Conservation (phyloP, 1,140 invertebrate species). For the Bombus breviceps region DNA sequence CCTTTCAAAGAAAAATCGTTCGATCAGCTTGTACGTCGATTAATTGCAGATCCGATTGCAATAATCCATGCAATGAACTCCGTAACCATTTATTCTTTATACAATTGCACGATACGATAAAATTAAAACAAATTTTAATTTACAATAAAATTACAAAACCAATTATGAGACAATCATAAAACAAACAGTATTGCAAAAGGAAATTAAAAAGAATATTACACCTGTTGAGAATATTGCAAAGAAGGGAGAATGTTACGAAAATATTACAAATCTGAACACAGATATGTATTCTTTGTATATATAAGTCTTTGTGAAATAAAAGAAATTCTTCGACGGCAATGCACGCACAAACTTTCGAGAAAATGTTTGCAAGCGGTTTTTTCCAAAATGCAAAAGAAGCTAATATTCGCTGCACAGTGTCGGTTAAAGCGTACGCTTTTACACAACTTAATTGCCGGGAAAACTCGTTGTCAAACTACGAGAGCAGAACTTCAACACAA, state of each 20-base stretch:
- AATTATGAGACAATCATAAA: too few relatives aligned
- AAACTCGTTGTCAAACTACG: constrained; percentile 15
- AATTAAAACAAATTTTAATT: background rate
- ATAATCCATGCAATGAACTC: background rate
- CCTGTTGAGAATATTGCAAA: too few relatives aligned
- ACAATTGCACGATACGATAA: background rate
- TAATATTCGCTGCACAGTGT: background rate
- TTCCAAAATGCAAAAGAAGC: background rate
- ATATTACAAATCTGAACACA: background rate
- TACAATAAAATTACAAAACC: too few relatives aligned
- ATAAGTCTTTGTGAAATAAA: too few relatives aligned
- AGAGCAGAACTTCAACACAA: background rate
- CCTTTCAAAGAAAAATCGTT: background rate
- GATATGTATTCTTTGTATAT: background rate
- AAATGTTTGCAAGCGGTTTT: background rate
- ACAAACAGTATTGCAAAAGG: too few relatives aligned
- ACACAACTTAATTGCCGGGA: constrained; percentile 15
- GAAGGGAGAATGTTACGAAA: too few relatives aligned
- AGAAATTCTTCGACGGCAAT: background rate
- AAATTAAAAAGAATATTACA: too few relatives aligned
- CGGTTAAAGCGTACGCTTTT: background rate
- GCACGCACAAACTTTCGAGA: background rate
- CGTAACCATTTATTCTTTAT: background rate
- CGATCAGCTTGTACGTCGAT: background rate
- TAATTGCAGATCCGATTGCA: background rate